Conservation (phyloP, 2,888 invertebrate species). For the Gisinianus flammeolus region DNA sequence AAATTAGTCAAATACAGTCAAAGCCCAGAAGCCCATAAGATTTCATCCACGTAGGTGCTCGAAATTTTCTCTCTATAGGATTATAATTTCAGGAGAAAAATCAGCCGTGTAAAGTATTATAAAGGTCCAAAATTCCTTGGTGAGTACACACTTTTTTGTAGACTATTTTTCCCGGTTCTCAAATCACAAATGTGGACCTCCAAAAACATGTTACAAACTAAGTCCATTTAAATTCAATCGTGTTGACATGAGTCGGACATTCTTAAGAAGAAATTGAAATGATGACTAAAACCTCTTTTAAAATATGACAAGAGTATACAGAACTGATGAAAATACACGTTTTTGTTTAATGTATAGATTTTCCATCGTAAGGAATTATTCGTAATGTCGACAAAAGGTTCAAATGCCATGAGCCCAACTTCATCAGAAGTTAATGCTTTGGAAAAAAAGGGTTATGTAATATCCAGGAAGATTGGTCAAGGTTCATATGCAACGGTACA, state of each 20-base stretch:
- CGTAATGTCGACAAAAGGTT: conserved; percentile 34
- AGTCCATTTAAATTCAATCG: not conserved
- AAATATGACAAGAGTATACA: not conserved
- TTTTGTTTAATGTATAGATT: not conserved
- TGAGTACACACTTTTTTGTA: not conserved
- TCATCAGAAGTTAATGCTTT: conserved; percentile 80
- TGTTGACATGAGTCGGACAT: not conserved
- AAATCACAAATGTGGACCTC: too few species aligned
- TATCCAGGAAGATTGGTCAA: conserved; percentile 87
- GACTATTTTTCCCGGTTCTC: not conserved
- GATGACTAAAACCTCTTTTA: not conserved
- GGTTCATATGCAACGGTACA: conserved; percentile 91
- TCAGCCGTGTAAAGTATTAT: not conserved
- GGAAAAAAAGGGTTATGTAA: conserved; percentile 81
- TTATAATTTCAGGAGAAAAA: not conserved
- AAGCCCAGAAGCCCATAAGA: conserved; percentile 1
- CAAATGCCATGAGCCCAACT: conserved; percentile 55
- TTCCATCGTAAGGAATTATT: not conserved
- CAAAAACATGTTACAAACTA: too few species aligned
- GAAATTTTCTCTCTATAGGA: not conserved
- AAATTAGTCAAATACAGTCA: too few species aligned
- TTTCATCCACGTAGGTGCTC: conserved; percentile 10
- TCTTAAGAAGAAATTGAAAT: not conserved
- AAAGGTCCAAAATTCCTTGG: not conserved
- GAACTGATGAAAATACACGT: not conserved